Evolutionary conservation across 2,113 vertebrate species (phyloP), one percentile per base, ranked within the genome.

Genomic region (Myodes glareolus): DNA sequence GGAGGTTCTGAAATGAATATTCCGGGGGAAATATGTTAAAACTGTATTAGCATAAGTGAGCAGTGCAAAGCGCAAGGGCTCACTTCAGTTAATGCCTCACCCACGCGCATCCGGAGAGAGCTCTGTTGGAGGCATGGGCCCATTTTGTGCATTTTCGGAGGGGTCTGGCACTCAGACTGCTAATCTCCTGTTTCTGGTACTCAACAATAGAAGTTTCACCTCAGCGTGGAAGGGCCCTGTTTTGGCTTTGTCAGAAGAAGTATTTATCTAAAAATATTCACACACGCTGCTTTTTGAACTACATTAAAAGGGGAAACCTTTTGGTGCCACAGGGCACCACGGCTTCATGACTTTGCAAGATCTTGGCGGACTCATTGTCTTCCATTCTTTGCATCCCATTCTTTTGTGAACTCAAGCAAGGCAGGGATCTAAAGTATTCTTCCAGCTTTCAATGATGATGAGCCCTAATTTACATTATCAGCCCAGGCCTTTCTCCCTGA

Each of bases 211-310:
- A 19, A 91, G 39, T 91, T 87, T 68, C 6, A 58, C 85, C 50
- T 81, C 87, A 67, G 3, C 19, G 4, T 58, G 55, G 39, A 82
- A 27, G 89, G 72, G 86, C 11, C 77, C 50, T 85, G 42, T 25
- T 45, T 91, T 94, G 19, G 55, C 39, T 93, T 85, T 92, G 67
- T 42, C n/a, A 78, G 61, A 17, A 96, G 80, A 94, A 94, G 77
- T 39, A 70, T 75, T 93, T 52, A 85, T 65, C 47, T 70, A 58
- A 85, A 50, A 78, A 47, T 88, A 90, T 85, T 88, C 52, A 94
- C 92, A 67, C 11, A 81, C 33, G 33, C 50, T 86, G 13, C 23
- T 65, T 10, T 88, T 88, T 93, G 92, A 76, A 78, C 67, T 55
- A 5, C 45, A 58, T 88, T 91, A 36, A 90, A 88, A 58, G 21